Percentiles rank a stretch among this genome's conserved stretches.
Evolutionary conservation across 2,113 vertebrate species (phyloP).

Genomic region (Octodon degus): DNA sequence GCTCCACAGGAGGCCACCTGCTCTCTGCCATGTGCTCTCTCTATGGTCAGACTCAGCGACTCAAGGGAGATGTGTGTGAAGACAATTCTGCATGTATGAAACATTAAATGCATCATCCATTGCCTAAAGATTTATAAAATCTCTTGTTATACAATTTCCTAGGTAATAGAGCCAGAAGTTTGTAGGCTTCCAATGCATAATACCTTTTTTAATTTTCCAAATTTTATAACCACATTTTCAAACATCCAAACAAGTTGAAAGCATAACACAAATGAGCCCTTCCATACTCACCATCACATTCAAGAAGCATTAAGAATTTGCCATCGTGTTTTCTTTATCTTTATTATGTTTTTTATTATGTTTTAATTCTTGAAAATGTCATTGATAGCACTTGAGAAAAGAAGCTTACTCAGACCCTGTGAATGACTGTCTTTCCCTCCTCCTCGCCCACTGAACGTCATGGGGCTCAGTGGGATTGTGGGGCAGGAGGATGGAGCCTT

Average conservation of each 20-base stretch:
- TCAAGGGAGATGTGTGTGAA: not conserved
- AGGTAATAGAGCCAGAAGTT: not conserved
- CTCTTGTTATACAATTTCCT: not conserved
- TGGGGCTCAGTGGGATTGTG: accelerated
- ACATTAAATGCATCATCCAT: not conserved
- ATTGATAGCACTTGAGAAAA: not conserved
- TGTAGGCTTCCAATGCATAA: not conserved
- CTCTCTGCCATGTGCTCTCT: not conserved
- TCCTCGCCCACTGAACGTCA: not conserved
- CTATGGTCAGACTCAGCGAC: not conserved
- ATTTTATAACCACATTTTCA: constrained; percentile 21
- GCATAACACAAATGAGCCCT: not conserved
- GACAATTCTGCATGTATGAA: not conserved
- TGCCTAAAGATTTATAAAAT: not conserved
- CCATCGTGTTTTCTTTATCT: not conserved
- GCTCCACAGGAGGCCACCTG: not conserved
- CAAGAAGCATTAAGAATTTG: not conserved
- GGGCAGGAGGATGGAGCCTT: not conserved
- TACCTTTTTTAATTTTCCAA: not conserved
- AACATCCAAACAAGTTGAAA: not conserved
- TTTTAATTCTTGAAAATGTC: constrained; percentile 19
- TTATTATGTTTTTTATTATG: not conserved
- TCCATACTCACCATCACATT: not conserved
- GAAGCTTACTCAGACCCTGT: not conserved
- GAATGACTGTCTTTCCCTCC: not conserved